phyloP scores from a whole-genome alignment of 2,113 vertebrate genomes.

The Nanger granti region DNA sequence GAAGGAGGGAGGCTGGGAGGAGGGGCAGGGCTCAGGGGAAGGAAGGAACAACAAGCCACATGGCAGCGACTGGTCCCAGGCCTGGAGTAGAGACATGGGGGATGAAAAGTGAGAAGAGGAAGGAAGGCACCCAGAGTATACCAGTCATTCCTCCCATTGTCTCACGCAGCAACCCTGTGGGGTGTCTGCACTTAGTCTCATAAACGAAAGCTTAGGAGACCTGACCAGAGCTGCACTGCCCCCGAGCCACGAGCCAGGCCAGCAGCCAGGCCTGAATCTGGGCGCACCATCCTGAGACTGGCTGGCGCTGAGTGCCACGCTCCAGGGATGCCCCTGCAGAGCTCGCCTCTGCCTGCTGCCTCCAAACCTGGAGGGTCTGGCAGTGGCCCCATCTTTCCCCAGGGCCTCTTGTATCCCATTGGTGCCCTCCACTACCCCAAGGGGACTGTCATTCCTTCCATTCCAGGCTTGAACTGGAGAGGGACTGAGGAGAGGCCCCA shows the following conservation, averaged over 20 bases:
- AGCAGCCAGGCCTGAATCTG: neutral
- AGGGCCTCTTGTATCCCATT: neutral
- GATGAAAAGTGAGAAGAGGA: neutral
- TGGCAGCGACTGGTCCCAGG: neutral
- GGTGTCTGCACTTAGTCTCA: neutral
- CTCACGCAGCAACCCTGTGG: rapidly evolving
- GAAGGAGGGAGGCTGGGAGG: neutral
- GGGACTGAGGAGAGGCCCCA: neutral
- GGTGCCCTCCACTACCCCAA: neutral
- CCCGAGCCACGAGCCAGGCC: neutral
- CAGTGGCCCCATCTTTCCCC: neutral
- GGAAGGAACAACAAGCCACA: neutral
- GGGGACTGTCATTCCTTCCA: neutral
- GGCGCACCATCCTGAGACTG: neutral
- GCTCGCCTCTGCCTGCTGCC: neutral
- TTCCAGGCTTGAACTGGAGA: neutral
- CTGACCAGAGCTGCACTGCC: neutral
- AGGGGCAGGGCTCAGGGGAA: neutral
- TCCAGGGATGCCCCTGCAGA: neutral
- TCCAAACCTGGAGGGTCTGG: neutral
- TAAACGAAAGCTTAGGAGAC: neutral
- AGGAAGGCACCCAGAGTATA: neutral
- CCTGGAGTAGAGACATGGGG: neutral
- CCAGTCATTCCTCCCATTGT: neutral
- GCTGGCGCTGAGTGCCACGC: neutral